Percentiles rank a stretch among this genome's conserved stretches.
Conservation (phyloP, 2,797 vertebrate genomes). For the Nannoperca australis region DNA sequence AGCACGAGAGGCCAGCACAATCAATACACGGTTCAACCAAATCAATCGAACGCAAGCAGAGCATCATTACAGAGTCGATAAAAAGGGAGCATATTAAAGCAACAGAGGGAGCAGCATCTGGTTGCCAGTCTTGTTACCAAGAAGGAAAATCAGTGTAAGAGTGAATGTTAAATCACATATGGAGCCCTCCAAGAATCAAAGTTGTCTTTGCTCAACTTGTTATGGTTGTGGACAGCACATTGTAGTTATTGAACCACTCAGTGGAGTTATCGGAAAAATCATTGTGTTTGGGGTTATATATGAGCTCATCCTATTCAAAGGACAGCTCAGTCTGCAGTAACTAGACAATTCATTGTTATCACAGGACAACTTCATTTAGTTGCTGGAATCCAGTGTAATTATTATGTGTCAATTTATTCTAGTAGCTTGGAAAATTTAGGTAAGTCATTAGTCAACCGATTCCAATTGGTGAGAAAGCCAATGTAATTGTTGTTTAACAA, state of each 20-base stretch:
- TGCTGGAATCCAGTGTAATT: background rate
- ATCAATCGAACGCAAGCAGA: slow-evolving; percentile 67
- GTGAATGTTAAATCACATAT: slow-evolving; percentile 6
- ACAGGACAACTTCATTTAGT: background rate
- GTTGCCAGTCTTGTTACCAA: background rate
- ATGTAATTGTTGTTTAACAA: slow-evolving; percentile 7
- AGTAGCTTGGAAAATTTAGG: slow-evolving; percentile 16
- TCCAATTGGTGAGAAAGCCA: background rate
- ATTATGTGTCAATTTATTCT: background rate
- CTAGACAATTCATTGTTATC: background rate
- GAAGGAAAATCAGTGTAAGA: background rate
- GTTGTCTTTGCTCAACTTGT: background rate
- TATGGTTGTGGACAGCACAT: background rate
- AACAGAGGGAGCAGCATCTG: slow-evolving; percentile 2
- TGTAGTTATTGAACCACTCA: slow-evolving; percentile 23
- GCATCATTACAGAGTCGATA: slow-evolving; percentile 44
- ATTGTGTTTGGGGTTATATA: slow-evolving; percentile 5
- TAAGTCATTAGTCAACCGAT: background rate
- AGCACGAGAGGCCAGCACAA: slow-evolving; percentile 43
- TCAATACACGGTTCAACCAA: slow-evolving; percentile 61
- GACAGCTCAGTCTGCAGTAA: background rate
- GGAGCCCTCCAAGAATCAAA: background rate
- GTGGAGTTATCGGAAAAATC: slow-evolving; percentile 5
- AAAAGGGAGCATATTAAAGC: slow-evolving; percentile 23
- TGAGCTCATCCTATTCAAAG: slow-evolving; percentile 14